Percentiles rank a stretch among this genome's conserved stretches.
phyloP scores from a whole-genome alignment of 2,797 vertebrate species.

The Cygnus olor region DNA sequence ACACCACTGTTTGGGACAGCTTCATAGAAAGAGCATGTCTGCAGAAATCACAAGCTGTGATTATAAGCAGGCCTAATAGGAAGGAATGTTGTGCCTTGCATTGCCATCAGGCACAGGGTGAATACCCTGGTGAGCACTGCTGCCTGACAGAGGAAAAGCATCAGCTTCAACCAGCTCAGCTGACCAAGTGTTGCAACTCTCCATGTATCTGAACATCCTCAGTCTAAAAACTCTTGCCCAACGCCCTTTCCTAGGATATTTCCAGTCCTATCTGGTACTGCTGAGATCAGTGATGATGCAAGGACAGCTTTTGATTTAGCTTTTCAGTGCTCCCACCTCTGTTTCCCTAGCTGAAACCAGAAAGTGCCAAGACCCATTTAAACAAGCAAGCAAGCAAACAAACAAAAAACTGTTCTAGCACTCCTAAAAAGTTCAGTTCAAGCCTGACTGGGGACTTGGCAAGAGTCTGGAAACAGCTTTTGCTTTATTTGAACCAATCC shows the following conservation, averaged over 20 bases:
- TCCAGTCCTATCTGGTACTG: background rate
- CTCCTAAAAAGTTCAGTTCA: background rate
- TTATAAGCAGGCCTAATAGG: background rate
- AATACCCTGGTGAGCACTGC: background rate
- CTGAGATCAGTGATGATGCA: background rate
- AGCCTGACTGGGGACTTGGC: background rate
- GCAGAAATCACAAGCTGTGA: background rate
- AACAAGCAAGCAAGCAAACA: background rate
- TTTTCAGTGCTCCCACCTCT: background rate
- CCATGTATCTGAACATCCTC: background rate
- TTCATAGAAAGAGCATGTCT: background rate
- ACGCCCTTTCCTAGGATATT: background rate
- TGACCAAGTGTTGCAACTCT: background rate
- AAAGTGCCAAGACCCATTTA: background rate
- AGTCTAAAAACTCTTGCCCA: background rate
- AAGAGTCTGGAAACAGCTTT: constrained; percentile 14
- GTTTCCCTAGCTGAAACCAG: background rate
- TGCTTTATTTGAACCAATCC: constrained; percentile 19
- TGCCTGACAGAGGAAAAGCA: background rate
- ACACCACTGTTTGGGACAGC: background rate
- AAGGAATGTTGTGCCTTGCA: background rate
- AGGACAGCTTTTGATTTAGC: background rate
- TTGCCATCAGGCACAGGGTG: background rate
- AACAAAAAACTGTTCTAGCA: background rate
- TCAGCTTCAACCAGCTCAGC: background rate